phyloP scores from a whole-genome alignment of 2,113 vertebrate genomes.

The Seriola aureovittata region DNA sequence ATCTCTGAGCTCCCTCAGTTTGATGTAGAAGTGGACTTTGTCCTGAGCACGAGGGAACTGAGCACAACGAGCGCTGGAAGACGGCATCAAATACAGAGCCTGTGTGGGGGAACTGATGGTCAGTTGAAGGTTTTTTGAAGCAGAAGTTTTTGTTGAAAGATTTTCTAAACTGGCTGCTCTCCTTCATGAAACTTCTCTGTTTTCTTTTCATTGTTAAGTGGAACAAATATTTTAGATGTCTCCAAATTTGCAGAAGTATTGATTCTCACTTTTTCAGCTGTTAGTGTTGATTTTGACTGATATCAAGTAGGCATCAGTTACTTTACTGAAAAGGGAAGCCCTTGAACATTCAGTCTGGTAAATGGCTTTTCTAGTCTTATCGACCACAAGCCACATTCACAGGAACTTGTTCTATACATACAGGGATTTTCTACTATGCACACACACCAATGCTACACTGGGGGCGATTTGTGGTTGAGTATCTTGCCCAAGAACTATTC shows the following conservation, averaged over 20 bases:
- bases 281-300: no score
- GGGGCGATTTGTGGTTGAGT: no score
- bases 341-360: no score
- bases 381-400: no score
- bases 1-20: conserved; percentile 94
- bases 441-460: no score
- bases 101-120: conserved; percentile 55
- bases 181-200: neutral
- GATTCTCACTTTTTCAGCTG: neutral
- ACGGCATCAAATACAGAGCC: conserved; percentile 98
- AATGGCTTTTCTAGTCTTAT: no score
- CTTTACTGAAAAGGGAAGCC: no score
- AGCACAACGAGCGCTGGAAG: conserved; percentile 96
- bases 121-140: neutral
- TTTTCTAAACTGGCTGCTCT: neutral
- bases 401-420: no score
- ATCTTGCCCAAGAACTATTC: no score
- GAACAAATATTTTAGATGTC: neutral
- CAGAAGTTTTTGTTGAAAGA: neutral
- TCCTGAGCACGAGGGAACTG: conserved; percentile 99
- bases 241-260: neutral
- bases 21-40: conserved; percentile 99
- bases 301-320: no score
- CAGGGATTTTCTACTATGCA: no score
- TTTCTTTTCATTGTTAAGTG: neutral